Percentiles rank a stretch among this genome's conserved stretches.
Conservation (phyloP, 2,113 vertebrate genomes). For the Irena cyanogastra region DNA sequence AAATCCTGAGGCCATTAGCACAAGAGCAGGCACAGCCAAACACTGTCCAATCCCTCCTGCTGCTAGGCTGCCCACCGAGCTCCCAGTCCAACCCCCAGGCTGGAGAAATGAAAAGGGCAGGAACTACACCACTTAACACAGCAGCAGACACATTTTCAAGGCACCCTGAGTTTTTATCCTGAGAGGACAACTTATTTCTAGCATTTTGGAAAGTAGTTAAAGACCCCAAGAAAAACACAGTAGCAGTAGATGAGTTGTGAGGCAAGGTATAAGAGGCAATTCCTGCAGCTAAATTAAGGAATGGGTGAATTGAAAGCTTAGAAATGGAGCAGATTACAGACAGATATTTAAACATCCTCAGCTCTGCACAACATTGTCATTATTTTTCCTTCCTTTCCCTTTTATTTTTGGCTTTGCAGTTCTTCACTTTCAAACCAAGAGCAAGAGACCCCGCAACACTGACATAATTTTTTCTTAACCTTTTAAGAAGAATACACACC, state of each 20-base stretch:
- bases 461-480: not conserved
- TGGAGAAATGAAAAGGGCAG: not conserved
- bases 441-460: not conserved
- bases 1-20: not conserved
- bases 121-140: conserved; percentile 27
- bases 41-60: not conserved
- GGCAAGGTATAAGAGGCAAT: not conserved
- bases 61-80: not conserved
- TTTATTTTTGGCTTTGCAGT: not conserved
- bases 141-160: conserved; percentile 20
- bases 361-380: not conserved
- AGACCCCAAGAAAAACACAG: not conserved
- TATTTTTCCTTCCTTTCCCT: not conserved
- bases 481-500: not conserved
- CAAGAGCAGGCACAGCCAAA: not conserved
- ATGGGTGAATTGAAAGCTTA: not conserved
- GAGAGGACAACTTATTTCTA: not conserved
- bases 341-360: not conserved
- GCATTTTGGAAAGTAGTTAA: not conserved
- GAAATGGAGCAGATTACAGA: not conserved
- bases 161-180: not conserved
- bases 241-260: not conserved
- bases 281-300: not conserved
- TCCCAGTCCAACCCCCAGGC: not conserved
- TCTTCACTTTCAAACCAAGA: not conserved